Evolutionary conservation across 2,888 invertebrate genomes (phyloP).

Genomic region (Epinotia bilunana): DNA sequence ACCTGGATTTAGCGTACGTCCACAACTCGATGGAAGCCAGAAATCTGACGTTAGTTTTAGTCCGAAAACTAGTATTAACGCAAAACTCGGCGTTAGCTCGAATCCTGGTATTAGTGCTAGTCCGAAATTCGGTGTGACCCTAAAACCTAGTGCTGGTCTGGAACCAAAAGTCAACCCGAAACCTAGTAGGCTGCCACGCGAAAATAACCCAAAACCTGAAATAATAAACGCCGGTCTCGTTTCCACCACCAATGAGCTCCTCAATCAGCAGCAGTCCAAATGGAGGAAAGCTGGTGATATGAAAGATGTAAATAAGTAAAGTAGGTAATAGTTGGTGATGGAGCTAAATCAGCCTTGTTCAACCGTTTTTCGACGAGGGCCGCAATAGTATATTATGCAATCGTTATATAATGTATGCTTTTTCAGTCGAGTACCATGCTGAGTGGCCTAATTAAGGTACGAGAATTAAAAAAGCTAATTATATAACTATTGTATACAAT

Average conservation of each 20-base stretch:
- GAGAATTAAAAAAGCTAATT: too few species aligned
- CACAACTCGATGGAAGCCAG: neutral
- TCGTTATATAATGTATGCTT: too few species aligned
- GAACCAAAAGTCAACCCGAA: constrained; percentile 3
- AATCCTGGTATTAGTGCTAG: neutral
- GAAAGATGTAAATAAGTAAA: constrained; percentile 23
- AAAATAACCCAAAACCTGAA: constrained; percentile 68
- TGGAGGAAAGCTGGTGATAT: constrained; percentile 52
- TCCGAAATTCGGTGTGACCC: neutral
- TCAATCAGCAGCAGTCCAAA: constrained; percentile 40
- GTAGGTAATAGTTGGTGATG: neutral
- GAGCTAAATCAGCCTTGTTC: neutral
- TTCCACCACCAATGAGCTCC: constrained; percentile 86
- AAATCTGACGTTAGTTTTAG: neutral
- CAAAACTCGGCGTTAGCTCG: constrained; percentile 7
- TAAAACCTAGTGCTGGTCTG: neutral
- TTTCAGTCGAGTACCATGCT: too few species aligned
- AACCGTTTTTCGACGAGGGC: too few species aligned
- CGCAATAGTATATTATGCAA: too few species aligned
- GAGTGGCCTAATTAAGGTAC: too few species aligned
- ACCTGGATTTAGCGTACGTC: neutral
- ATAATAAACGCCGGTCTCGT: constrained; percentile 85
- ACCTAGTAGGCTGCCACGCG: constrained; percentile 3
- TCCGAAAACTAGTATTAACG: neutral
- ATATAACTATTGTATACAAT: too few species aligned